phyloP scores from a whole-genome alignment of 2,888 invertebrate genomes.

The Machimus rusticus region DNA sequence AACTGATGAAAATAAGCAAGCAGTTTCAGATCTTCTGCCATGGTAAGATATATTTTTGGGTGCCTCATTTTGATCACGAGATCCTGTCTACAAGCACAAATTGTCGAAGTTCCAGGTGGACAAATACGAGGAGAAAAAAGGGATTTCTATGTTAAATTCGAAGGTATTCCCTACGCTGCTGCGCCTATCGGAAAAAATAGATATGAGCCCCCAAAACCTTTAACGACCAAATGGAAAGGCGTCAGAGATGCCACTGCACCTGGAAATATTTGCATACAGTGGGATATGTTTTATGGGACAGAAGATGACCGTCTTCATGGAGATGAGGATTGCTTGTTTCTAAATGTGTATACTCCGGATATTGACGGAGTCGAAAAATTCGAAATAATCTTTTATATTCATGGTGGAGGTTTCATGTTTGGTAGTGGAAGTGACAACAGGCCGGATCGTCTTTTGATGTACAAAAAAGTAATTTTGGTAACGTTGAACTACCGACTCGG shows the following conservation, averaged over 20 bases:
- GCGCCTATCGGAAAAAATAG: conserved; percentile 70
- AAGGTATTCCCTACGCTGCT: conserved; percentile 73
- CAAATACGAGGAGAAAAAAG: conserved; percentile 53
- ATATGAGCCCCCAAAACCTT: conserved; percentile 64
- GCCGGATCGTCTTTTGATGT: conserved; percentile 69
- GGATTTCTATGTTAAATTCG: conserved; percentile 66
- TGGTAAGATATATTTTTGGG: neutral
- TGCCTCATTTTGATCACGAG: neutral
- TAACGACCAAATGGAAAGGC: conserved; percentile 51
- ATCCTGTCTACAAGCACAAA: neutral
- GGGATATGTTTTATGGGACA: conserved; percentile 62
- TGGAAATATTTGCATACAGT: conserved; percentile 71
- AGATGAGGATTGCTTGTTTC: conserved; percentile 72
- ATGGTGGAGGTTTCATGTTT: conserved; percentile 76
- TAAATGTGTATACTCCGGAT: conserved; percentile 70
- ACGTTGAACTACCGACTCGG: conserved; percentile 78
- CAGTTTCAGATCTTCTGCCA: neutral
- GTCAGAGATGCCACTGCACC: conserved; percentile 66
- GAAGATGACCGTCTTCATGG: conserved; percentile 61
- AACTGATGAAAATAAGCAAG: neutral
- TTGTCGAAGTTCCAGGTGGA: conserved; percentile 54
- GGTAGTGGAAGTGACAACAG: conserved; percentile 67
- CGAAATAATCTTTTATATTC: conserved; percentile 72
- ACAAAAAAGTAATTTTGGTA: conserved; percentile 69
- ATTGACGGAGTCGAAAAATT: conserved; percentile 60